These are phyloP conservation scores for Helicoverpa assulta DNA, from an alignment of 2,888 invertebrate species.

Conservation along the genomic window DNA sequence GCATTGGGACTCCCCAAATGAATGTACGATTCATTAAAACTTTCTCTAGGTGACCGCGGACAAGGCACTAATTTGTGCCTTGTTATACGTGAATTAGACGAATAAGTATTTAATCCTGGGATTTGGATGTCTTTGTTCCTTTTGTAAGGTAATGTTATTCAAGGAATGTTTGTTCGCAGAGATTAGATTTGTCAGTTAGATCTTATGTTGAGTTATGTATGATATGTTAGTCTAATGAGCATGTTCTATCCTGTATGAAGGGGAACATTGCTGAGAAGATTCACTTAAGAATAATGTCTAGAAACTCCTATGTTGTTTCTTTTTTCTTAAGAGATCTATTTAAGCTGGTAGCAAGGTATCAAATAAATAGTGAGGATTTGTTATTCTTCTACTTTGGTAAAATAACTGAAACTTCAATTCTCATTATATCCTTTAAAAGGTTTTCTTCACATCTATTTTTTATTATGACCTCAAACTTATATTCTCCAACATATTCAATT, in stretches of 20 bases:
- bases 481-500: no score
- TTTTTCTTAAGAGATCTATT: no score
- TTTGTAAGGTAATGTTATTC: constrained; percentile 3
- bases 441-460: no score
- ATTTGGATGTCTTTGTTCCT: constrained; percentile 33
- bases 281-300: background rate
- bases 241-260: background rate
- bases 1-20: constrained; percentile 60
- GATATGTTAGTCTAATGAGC: background rate
- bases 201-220: background rate
- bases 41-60: constrained; percentile 50
- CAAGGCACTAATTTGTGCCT: constrained; percentile 51
- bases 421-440: no score
- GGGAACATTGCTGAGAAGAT: background rate
- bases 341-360: no score
- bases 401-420: no score
- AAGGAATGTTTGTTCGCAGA: background rate
- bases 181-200: background rate
- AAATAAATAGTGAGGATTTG: no score
- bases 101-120: constrained; percentile 51
- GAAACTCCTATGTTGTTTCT: no score
- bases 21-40: constrained; percentile 68
- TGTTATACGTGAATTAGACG: constrained; percentile 55
- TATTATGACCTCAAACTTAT: no score
- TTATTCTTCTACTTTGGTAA: no score